Evolutionary conservation across 1,140 invertebrate species (phyloP).

Genomic region (Galleria mellonella): DNA sequence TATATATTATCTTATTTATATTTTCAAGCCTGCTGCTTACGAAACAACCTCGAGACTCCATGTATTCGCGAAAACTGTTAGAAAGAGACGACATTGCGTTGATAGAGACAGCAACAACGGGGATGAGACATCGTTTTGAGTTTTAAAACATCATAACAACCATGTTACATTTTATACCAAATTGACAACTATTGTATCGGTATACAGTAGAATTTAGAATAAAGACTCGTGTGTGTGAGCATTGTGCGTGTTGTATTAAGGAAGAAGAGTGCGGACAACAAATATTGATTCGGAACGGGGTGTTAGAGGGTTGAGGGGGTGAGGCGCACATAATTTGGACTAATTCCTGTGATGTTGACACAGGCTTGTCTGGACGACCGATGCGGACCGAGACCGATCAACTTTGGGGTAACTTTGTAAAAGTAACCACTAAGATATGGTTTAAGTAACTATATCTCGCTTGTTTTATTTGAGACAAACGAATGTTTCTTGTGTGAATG

Average conservation of each 20-base stretch:
- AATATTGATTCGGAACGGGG: constrained; percentile 65
- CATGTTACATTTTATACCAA: neutral
- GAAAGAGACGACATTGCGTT: constrained; percentile 65
- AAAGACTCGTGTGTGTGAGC: constrained; percentile 30
- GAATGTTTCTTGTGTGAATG: too few relatives aligned
- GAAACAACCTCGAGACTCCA: constrained; percentile 7
- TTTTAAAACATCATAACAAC: constrained; percentile 17
- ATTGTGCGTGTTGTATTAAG: constrained; percentile 70
- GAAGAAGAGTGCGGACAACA: constrained; percentile 72
- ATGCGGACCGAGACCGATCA: constrained; percentile 36
- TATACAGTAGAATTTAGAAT: constrained; percentile 17
- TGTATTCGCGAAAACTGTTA: constrained; percentile 45
- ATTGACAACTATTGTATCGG: too few relatives aligned
- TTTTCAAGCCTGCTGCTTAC: neutral
- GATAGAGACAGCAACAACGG: constrained; percentile 57
- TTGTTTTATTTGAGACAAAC: too few relatives aligned
- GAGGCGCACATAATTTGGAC: constrained; percentile 65
- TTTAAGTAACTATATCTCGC: too few relatives aligned
- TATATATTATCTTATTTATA: too few relatives aligned
- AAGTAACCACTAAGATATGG: constrained; percentile 19
- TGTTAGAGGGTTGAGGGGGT: constrained; percentile 16
- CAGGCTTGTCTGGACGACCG: constrained; percentile 58
- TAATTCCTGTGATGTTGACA: constrained; percentile 69
- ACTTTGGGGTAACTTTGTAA: constrained; percentile 53
- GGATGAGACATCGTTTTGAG: constrained; percentile 45